Evolutionary conservation across 2,113 vertebrate species (phyloP), one percentile per base, ranked within the genome.

Genomic region (Triplophysa dalaica): DNA sequence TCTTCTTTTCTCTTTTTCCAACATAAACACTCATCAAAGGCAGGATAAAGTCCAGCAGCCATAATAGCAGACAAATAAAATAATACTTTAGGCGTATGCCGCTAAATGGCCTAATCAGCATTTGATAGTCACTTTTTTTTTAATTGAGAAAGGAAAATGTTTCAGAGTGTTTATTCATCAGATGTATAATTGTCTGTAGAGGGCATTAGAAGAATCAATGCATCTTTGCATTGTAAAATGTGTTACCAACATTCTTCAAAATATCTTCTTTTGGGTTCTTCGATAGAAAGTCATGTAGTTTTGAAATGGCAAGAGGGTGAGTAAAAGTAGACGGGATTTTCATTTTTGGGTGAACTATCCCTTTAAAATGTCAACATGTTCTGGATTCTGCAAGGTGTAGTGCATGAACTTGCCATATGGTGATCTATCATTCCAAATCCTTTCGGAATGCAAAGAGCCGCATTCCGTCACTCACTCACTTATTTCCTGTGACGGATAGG

Each of bases 31-130:
- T 52, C 74, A 52, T 76, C 74, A 76, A 76, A 76, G 61, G 43
- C 74, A 76, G 45, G 41, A 76, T 19, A 8, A 76, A 41, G 74
- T 60, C 74, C 74, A 65, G 61, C 41, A 76, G 60, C 74, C 50
- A 64, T 76, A 76, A 76, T 76, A 22, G 61, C 74, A 76, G 61
- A 65, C 74, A 76, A 76, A 65, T 76, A 76, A 50, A 76, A 65
- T 52, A 76, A 65, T 65, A 52, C 74, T 76, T 76, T 52, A 65
- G 61, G 74, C 74, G 7, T 52, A 52, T 65, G 43, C 45, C 12
- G 3, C 45, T 65, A 65, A 76, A 76, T 64, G 61, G 61, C 61
- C 52, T 52, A 76, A 76, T 76, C 74, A 76, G 74, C 45, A 63
- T 76, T 76, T 29, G n/a, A 75, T 33, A 63, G 43, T 63, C 60